phyloP scores from a whole-genome alignment of 2,113 vertebrate species.

The Phaethornis superciliosus region DNA sequence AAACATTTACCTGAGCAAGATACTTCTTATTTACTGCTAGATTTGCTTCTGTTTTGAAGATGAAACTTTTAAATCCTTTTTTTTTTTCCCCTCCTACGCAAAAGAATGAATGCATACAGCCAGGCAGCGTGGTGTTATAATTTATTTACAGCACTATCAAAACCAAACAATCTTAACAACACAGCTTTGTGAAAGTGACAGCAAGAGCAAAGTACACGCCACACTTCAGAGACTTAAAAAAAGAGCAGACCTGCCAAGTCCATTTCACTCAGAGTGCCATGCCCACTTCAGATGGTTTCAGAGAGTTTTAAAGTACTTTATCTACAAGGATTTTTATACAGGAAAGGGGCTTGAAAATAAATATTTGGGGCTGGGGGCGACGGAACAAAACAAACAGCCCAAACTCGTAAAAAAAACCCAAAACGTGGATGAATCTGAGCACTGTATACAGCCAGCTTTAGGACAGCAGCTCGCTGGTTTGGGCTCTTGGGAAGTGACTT shows the following conservation, averaged over 20 bases:
- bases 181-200: not conserved
- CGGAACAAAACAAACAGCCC: too few species aligned
- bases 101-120: not conserved
- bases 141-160: not conserved
- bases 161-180: not conserved
- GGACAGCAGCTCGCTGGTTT: not conserved
- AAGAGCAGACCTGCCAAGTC: not conserved
- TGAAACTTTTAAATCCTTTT: not conserved
- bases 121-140: not conserved
- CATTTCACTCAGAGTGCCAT: not conserved
- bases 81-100: not conserved
- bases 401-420: not conserved
- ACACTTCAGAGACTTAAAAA: not conserved
- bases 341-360: not conserved
- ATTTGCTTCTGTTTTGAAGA: not conserved
- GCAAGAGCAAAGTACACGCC: not conserved
- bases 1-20: not conserved
- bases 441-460: not conserved
- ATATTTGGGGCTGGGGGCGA: fast-evolving
- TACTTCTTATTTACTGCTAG: not conserved
- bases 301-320: not conserved
- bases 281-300: not conserved
- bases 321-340: not conserved
- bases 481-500: constrained; percentile 31
- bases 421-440: not conserved